Conservation (phyloP, 2,113 vertebrate genomes). For the Ornithorhynchus anatinus region DNA sequence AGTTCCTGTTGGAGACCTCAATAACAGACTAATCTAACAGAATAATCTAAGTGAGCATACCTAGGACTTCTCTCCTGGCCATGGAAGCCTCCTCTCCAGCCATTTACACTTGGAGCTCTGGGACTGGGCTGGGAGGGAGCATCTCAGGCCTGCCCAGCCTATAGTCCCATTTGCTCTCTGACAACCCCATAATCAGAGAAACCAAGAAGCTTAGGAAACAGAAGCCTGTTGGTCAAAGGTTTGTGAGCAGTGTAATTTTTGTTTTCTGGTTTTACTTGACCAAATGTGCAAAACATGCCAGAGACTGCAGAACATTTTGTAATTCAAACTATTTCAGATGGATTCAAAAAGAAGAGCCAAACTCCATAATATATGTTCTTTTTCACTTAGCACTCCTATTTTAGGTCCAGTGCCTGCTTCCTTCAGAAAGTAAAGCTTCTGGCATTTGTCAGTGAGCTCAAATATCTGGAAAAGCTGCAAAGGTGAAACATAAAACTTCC, state of each 20-base stretch:
- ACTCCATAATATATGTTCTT: not conserved
- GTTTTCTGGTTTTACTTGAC: not conserved
- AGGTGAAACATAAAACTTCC: constrained; percentile 60
- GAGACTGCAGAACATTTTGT: not conserved
- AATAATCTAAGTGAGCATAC: too few species aligned
- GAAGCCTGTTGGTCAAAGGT: not conserved
- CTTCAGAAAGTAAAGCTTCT: constrained; percentile 25
- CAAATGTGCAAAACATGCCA: not conserved
- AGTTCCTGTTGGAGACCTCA: too few species aligned
- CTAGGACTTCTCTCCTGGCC: too few species aligned
- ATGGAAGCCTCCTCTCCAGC: too few species aligned
- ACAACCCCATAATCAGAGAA: too few species aligned
- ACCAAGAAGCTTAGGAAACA: not conserved
- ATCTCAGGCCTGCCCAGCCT: too few species aligned
- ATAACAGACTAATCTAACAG: too few species aligned
- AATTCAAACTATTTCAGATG: not conserved
- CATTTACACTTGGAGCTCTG: too few species aligned
- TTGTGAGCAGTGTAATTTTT: not conserved
- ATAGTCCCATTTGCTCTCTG: too few species aligned
- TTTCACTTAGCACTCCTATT: not conserved
- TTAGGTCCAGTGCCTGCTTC: not conserved
- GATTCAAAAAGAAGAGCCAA: not conserved
- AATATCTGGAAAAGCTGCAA: constrained; percentile 51
- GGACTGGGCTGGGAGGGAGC: too few species aligned
- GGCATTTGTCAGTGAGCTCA: constrained; percentile 49